Percentiles rank a stretch among this genome's conserved stretches.
Evolutionary conservation across 2,797 vertebrate genomes (phyloP).

Genomic region (Leuciscus waleckii): DNA sequence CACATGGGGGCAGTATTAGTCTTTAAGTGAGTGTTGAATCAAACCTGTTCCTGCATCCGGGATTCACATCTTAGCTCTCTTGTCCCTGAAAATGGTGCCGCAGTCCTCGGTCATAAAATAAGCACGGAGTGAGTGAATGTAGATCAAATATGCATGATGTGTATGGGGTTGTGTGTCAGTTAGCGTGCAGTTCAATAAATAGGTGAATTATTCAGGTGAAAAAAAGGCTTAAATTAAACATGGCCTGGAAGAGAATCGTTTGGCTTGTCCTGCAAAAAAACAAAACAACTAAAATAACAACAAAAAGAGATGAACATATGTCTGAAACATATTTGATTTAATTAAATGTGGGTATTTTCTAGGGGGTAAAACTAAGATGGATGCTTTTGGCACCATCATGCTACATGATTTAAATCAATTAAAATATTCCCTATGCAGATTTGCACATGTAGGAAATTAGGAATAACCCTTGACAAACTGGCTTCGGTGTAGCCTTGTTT

Average conservation of each 20-base stretch:
- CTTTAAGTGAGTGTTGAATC: constrained; percentile 32
- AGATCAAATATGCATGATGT: constrained; percentile 59
- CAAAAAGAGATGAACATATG: background rate
- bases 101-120: constrained; percentile 43
- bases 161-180: constrained; percentile 58
- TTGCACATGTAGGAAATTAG: background rate
- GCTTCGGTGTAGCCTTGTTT: constrained; percentile 22
- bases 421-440: constrained; percentile 38
- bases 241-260: constrained; percentile 36
- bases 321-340: background rate
- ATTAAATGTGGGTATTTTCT: background rate
- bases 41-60: background rate
- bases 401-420: constrained; percentile 11
- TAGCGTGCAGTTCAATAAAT: constrained; percentile 58
- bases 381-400: background rate
- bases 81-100: background rate
- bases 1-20: constrained; percentile 62
- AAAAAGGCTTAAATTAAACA: constrained; percentile 48
- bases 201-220: constrained; percentile 53
- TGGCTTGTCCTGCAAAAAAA: constrained; percentile 26
- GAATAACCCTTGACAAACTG: background rate
- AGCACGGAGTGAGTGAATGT: constrained; percentile 28
- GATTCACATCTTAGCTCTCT: background rate
- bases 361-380: background rate
- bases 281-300: background rate